Evolutionary conservation across 1,140 invertebrate species (phyloP), one percentile per base, ranked within the genome.

Genomic region (Polyergus mexicanus): DNA sequence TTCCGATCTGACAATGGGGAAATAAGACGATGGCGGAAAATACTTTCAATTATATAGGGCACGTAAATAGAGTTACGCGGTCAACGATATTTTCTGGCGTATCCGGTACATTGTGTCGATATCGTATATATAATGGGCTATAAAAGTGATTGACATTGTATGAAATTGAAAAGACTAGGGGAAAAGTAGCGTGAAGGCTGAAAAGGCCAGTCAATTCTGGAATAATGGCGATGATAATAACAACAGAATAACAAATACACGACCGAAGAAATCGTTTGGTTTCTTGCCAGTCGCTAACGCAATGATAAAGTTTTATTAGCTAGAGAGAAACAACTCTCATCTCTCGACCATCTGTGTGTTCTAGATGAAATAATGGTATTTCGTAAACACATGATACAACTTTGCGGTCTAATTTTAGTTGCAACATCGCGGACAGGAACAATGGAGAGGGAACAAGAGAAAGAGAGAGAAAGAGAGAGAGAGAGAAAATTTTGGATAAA

Each of bases 271-370:
- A 51, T 77, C 25, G 75, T 41, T 32, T 41, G 38, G 28, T 10
- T 51, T 10, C 25, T 47, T 25, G 60, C 85, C 75, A 28, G n/a
- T 86, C 68, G 28, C 56, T 4, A 16, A 22, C 41, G 85, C 28
- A 32, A 28, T 51, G 68, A 86, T 68, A 60, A 75, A 72, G 65
- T 81, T 68, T 86, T 68, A 56, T 54, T 56, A 69, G 60, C 19
- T 80, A 41, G 65, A 16, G 65, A 16, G 16, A 16, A 60, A 16
- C 38, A 22, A 19, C 10, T 83, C 51, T 84, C 47, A 63, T 56
- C 47, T 54, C 44, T 62, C 28, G 28, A 22, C 22, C 47, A 32
- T 56, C 22, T 56, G 19, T 28, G 47, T 51, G 38, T 54, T 25
- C 35, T 41, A 35, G 44, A 56, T 56, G 47, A 80, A 80, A 68